These are phyloP conservation scores for Caenorhabditis angaria DNA, from an alignment of 2,888 invertebrate species.

Conservation along the genomic window DNA sequence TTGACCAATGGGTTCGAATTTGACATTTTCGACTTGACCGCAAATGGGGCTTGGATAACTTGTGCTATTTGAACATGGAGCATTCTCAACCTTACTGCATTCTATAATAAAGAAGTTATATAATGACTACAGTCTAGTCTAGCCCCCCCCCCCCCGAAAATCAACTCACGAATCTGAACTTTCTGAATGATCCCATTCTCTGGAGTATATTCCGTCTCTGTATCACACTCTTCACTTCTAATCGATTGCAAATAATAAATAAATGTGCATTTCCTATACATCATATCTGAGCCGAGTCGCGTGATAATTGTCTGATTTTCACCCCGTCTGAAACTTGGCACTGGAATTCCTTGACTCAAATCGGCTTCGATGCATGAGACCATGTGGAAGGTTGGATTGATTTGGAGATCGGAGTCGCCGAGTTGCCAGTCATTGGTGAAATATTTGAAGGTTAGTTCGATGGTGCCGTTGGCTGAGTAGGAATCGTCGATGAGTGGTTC, in stretches of 20 bases:
- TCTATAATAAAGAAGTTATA: constrained; percentile 41
- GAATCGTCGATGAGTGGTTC: constrained; percentile 37
- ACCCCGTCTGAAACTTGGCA: constrained; percentile 62
- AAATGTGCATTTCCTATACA: constrained; percentile 63
- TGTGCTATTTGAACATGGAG: constrained; percentile 49
- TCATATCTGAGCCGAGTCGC: constrained; percentile 59
- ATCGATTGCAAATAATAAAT: constrained; percentile 55
- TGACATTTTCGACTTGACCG: constrained; percentile 54
- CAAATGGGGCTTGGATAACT: constrained; percentile 54
- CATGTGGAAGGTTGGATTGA: constrained; percentile 64
- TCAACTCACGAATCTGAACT: constrained; percentile 53
- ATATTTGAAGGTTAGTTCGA: constrained; percentile 54
- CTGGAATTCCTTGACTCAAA: constrained; percentile 58
- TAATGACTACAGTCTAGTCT: too few relatives aligned
- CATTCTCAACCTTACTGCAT: constrained; percentile 62
- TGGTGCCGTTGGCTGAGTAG: constrained; percentile 60
- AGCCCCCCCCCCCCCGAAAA: too few relatives aligned
- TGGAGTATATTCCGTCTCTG: constrained; percentile 41
- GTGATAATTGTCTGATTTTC: constrained; percentile 17
- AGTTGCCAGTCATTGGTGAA: constrained; percentile 59
- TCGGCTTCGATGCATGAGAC: constrained; percentile 62
- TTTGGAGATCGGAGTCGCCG: constrained; percentile 59
- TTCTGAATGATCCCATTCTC: constrained; percentile 28
- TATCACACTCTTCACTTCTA: constrained; percentile 41
- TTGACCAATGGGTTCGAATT: constrained; percentile 20